Evolutionary conservation across 1,140 invertebrate species (phyloP), one percentile per base, ranked within the genome.

Genomic region (Drosophila dunni): DNA sequence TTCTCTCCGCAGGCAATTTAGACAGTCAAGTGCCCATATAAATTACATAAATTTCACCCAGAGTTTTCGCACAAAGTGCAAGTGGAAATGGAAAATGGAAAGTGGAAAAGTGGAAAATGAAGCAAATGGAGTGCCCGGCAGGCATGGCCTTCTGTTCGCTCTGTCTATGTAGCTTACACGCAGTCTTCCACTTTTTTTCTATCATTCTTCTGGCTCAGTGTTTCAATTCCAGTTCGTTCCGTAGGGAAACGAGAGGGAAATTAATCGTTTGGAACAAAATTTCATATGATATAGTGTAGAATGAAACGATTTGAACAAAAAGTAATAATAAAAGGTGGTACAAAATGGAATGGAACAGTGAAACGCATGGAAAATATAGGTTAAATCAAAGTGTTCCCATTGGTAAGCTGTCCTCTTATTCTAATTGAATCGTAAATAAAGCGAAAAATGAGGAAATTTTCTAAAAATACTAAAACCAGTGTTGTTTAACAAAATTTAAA

Each of bases 21-120:
- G 84, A 85, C 88, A 91, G 91, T 92, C 91, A 91, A 92, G 91
- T 92, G 91, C 88, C 88, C 91, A 92, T 91, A 92, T 92, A 92
- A 92, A 92, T 92, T 91, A 92, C 91, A 92, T 91, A 89, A 92
- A 91, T 91, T 91, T 91, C 83, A 86, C 79, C 79, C 84, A 83
- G 81, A 63, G 75, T 73, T 69, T 24, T 62, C 70, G 54, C 73
- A 57, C 48, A 61, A 56, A 64, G 40, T 42, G 40, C 40, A 42
- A 42, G 40, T 42, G 75, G 15, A 56, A 34, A 48, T 62, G 61
- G 74, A 15, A 53, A 17, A 53, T n/a, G 50, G 57, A 29, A 61
- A 68, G 40, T 60, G 60, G 61, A 57, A 65, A 50, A 24, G 4
- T 40, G 58, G 46, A 56, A 38, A 40, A 20, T 11, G 10, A 58